These are phyloP conservation scores for Myotis davidii DNA, from an alignment of 2,113 vertebrate species.

Conservation along the genomic window DNA sequence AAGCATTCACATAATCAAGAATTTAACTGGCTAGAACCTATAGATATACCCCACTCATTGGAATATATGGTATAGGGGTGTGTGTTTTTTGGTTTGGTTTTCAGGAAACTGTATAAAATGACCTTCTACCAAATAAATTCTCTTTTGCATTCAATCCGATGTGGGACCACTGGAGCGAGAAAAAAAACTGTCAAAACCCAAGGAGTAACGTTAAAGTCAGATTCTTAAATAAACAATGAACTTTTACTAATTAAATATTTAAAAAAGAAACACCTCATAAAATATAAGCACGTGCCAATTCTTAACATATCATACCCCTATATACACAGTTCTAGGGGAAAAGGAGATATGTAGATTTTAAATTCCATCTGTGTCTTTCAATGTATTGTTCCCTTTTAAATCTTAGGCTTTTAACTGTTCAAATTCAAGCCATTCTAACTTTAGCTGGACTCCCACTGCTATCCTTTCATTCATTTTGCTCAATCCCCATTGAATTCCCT, in stretches of 20 bases:
- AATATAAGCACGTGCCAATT: background rate
- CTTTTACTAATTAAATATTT: conserved; percentile 19
- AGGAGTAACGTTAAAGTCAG: conserved; percentile 15
- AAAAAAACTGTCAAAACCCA: conserved; percentile 12
- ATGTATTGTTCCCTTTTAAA: conserved; percentile 11
- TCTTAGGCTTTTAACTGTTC: background rate
- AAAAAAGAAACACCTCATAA: conserved; percentile 33
- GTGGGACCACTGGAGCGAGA: background rate
- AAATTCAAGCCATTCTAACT: conserved; percentile 36
- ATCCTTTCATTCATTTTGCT: conserved; percentile 37
- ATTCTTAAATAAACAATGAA: conserved; percentile 21
- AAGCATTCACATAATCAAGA: conserved; percentile 8
- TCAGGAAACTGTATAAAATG: conserved; percentile 7
- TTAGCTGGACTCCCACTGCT: conserved; percentile 27
- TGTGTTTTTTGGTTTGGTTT: background rate
- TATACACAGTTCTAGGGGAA: background rate
- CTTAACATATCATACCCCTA: background rate
- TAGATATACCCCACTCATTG: background rate
- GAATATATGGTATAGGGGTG: background rate
- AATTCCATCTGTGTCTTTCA: conserved; percentile 13
- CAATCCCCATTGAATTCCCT: conserved; percentile 22
- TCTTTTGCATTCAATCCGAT: background rate
- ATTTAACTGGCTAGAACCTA: conserved; percentile 13
- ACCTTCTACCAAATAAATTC: background rate
- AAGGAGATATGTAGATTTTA: background rate